Evolutionary conservation across 1,140 invertebrate species (phyloP), one percentile per base, ranked within the genome.

Genomic region (Aphelenchoides avenae): DNA sequence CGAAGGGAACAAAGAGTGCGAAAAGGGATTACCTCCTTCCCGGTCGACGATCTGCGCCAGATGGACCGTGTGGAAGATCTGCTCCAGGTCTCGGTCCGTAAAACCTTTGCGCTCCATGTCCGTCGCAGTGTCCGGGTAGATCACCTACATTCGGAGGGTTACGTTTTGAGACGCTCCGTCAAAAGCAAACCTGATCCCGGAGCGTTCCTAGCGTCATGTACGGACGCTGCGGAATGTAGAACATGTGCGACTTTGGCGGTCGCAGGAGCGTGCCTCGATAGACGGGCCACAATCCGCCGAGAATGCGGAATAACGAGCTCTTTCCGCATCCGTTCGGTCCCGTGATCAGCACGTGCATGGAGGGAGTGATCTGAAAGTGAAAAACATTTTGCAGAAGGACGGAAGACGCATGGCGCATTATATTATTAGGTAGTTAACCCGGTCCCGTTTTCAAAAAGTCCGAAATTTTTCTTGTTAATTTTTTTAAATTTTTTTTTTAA

Each of bases 281-380:
- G 47, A 94, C 85, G 0, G 92, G 92, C 93, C 93, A 98, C 11
- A 97, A 79, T 26, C 91, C 89, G 60, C 89, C 87, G 49, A 97
- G 83, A 56, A 95, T 89, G 36, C 93, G 84, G 80, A 96, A 97
- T 41, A 98, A 77, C 18, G 91, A 95, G 40, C 89, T 92, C 78
- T 98, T 97, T 0, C 93, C 93, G 78, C 92, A 96, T 11, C 93
- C 93, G 77, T 98, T 98, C 1, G 93, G 92, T 1, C 93, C 93
- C 29, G 91, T 94, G 41, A 98, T 95, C 3, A 98, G 81, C 20
- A 96, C 77, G 78, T 18, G 42, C 15, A 31, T 41, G 40, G 54
- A n/a, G 15, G 22, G 7, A 18, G 40, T 29, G 39, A 59, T 57
- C 20, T 62, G 30, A 33, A 48, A n/a, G n/a, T n/a, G n/a, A n/a